Conservation (phyloP, 2,113 vertebrate species). For the Phalacrocorax pelagicus region DNA sequence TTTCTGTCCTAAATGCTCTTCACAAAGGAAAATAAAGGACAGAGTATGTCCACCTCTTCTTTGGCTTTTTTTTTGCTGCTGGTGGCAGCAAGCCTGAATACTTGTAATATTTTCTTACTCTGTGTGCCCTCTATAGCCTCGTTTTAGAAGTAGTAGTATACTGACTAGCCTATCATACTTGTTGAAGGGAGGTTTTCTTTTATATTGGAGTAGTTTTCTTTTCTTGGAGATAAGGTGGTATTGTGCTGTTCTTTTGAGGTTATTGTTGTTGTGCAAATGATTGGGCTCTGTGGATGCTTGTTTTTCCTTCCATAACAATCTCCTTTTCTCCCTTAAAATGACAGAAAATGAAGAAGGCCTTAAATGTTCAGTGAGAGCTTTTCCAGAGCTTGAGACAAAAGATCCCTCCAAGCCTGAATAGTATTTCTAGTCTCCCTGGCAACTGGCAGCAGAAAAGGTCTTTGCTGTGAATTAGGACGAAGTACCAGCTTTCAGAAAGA, state of each 20-base stretch:
- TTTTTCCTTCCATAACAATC: slow-evolving; percentile 22
- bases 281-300: not conserved
- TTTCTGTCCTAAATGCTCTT: not conserved
- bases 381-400: slow-evolving; percentile 60
- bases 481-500: slow-evolving; percentile 28
- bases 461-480: slow-evolving; percentile 27
- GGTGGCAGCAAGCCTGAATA: not conserved
- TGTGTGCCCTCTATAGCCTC: not conserved
- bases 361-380: slow-evolving; percentile 40
- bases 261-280: slow-evolving; percentile 1
- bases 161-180: not conserved
- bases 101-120: not conserved
- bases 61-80: not conserved
- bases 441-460: slow-evolving; percentile 47
- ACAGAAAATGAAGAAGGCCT: slow-evolving; percentile 35
- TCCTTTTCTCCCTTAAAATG: slow-evolving; percentile 17
- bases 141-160: not conserved
- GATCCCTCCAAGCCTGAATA: slow-evolving; percentile 57
- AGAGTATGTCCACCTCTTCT: not conserved
- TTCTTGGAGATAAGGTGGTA: not conserved
- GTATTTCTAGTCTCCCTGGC: slow-evolving; percentile 56
- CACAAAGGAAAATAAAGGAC: not conserved
- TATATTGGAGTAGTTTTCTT: not conserved
- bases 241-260: slow-evolving; percentile 12
- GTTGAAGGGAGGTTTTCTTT: slow-evolving; percentile 28